phyloP scores from a whole-genome alignment of 1,140 invertebrate species.

The Ptiloglossa arizonensis region DNA sequence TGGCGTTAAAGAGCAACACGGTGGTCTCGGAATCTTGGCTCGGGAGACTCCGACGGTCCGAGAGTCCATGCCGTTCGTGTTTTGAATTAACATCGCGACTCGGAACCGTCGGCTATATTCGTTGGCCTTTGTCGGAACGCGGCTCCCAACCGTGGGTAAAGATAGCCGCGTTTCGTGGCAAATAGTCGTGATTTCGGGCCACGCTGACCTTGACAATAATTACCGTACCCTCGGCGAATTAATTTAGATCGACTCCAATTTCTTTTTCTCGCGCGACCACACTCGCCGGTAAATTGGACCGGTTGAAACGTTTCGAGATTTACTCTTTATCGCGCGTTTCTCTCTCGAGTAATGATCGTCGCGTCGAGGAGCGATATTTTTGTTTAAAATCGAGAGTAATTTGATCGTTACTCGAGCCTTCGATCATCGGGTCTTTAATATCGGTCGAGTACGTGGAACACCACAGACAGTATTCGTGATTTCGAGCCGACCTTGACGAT shows the following conservation, averaged over 20 bases:
- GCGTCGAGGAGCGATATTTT: neutral
- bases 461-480: too few species aligned
- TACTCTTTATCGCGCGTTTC: too few species aligned
- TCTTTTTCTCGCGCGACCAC: too few species aligned
- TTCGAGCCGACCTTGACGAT: too few species aligned
- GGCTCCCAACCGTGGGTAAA: constrained; percentile 49
- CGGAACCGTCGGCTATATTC: constrained; percentile 54
- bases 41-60: constrained; percentile 23
- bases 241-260: neutral
- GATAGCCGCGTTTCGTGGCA: constrained; percentile 57
- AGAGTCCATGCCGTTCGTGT: constrained; percentile 46
- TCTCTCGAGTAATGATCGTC: too few species aligned
- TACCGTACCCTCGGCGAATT: constrained; percentile 7
- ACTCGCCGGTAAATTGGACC: too few species aligned
- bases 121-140: constrained; percentile 64
- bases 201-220: constrained; percentile 55
- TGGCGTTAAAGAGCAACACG: constrained; percentile 40
- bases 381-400: too few species aligned
- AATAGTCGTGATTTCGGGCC: constrained; percentile 51
- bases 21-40: constrained; percentile 53
- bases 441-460: too few species aligned
- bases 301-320: too few species aligned
- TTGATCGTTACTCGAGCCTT: too few species aligned
- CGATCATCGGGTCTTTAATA: too few species aligned
- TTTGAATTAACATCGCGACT: constrained; percentile 62